phyloP scores from a whole-genome alignment of 2,888 invertebrate species.

The Hedychridium roseum region DNA sequence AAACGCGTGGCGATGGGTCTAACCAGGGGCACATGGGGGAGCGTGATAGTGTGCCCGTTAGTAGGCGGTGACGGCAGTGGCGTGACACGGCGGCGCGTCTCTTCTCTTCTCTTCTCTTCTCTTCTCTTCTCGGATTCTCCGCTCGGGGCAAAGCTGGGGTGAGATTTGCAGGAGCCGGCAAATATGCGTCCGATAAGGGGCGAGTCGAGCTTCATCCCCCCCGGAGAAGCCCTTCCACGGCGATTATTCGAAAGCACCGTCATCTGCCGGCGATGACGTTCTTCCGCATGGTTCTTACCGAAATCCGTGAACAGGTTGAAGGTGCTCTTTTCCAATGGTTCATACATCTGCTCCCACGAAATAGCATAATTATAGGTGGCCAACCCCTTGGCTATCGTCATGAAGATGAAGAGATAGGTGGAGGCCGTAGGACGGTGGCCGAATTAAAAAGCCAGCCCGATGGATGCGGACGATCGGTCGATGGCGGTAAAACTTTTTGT shows the following conservation, averaged over 20 bases:
- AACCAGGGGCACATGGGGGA: constrained; percentile 37
- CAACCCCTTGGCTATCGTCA: too few relatives aligned
- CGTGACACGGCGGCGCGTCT: constrained; percentile 10
- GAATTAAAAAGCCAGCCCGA: too few relatives aligned
- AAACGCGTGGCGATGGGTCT: constrained; percentile 48
- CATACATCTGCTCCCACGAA: too few relatives aligned
- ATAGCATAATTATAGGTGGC: too few relatives aligned
- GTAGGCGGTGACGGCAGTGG: constrained; percentile 5
- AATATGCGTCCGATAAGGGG: constrained; percentile 46
- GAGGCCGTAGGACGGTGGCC: too few relatives aligned
- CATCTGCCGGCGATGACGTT: constrained; percentile 27
- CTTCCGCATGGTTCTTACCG: constrained; percentile 24
- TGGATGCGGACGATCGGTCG: too few relatives aligned
- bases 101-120: constrained; percentile 12
- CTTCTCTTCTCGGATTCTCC: constrained; percentile 10
- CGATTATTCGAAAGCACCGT: constrained; percentile 36
- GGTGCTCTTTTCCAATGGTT: constrained; percentile 10
- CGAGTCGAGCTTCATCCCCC: constrained; percentile 35
- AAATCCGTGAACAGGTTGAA: constrained; percentile 4
- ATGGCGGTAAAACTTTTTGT: too few relatives aligned
- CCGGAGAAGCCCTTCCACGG: constrained; percentile 26
- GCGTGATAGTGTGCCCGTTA: constrained; percentile 11
- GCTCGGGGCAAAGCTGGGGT: constrained; percentile 30
- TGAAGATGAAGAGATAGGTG: too few relatives aligned
- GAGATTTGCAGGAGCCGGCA: constrained; percentile 45